These are phyloP conservation scores for Falco cherrug DNA, from an alignment of 2,797 vertebrate species.

Conservation along the genomic window DNA sequence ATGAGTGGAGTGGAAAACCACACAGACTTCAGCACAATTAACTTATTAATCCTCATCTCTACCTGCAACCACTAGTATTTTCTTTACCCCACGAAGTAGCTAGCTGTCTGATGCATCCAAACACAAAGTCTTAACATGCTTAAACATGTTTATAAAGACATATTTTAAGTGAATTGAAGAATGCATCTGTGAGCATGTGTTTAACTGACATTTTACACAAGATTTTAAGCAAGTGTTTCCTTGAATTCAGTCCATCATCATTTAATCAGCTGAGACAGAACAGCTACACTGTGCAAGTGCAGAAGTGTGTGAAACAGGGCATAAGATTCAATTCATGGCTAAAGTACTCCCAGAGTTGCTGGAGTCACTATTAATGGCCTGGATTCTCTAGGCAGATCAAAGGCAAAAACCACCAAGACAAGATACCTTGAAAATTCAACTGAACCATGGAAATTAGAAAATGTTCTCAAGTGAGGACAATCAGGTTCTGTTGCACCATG, in stretches of 20 bases:
- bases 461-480: background rate
- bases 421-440: background rate
- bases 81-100: background rate
- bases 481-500: background rate
- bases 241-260: background rate
- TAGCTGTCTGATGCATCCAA: background rate
- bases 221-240: background rate
- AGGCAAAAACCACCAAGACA: background rate
- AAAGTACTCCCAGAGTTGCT: constrained; percentile 8
- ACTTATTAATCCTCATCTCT: background rate
- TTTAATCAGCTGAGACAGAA: background rate
- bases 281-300: background rate
- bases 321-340: background rate
- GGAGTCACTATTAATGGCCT: background rate
- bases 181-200: background rate
- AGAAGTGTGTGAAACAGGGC: background rate
- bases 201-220: background rate
- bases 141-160: background rate
- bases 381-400: background rate
- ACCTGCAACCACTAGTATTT: background rate
- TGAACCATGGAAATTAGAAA: constrained; percentile 16
- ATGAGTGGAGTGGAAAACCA: background rate
- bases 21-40: background rate
- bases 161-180: background rate
- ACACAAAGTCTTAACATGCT: background rate